A percentile compares a stretch with the other conserved stretches of the same genome.
phyloP scores from a whole-genome alignment of 2,888 invertebrate species.

The Temnothorax unifasciatus region DNA sequence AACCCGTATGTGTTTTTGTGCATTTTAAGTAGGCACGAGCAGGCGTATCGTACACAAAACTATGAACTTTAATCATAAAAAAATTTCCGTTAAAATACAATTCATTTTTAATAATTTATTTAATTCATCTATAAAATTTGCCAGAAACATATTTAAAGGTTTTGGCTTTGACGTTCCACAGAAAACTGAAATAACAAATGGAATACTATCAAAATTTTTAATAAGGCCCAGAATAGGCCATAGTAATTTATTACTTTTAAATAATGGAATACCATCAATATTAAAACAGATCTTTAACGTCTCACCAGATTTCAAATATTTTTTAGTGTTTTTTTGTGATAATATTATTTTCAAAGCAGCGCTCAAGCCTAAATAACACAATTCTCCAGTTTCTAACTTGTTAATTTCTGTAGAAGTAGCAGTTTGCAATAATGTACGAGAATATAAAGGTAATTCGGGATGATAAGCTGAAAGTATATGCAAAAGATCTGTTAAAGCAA shows the following conservation, averaged over 20 bases:
- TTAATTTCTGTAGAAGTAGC: neutral
- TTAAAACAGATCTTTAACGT: constrained; percentile 10
- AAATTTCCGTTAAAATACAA: neutral
- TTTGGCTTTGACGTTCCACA: constrained; percentile 3
- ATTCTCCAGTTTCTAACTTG: constrained; percentile 14
- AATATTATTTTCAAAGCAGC: neutral
- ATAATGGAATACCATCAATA: constrained; percentile 28
- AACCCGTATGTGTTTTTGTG: constrained; percentile 40
- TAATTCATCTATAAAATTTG: too few species aligned
- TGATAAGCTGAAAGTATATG: too few species aligned
- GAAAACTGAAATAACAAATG: neutral
- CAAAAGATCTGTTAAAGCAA: too few species aligned
- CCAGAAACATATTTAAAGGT: too few species aligned
- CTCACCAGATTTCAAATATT: neutral
- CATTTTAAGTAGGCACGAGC: constrained; percentile 33
- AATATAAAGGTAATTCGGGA: constrained; percentile 3
- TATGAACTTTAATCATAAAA: neutral
- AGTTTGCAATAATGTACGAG: neutral
- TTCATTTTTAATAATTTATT: neutral
- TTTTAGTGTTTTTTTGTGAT: neutral
- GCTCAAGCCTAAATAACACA: neutral
- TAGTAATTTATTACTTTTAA: constrained; percentile 10
- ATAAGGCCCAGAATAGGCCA: constrained; percentile 15
- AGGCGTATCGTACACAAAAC: neutral
- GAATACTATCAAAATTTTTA: neutral